Conservation (phyloP, 1,140 invertebrate genomes). For the Drosophila chauvacae region DNA sequence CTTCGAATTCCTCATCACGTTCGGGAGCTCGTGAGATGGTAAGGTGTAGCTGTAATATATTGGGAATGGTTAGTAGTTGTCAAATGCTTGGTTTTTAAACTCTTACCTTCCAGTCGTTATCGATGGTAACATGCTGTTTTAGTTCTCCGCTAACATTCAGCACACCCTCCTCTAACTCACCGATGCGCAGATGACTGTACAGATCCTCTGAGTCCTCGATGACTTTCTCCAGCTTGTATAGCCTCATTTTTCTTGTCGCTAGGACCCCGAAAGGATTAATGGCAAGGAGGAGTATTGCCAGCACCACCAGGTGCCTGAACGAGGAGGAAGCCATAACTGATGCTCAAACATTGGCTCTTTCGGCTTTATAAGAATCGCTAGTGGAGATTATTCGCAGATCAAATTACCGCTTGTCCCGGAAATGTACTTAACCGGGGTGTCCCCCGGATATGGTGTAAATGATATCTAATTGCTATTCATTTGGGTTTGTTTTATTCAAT, state of each 20-base stretch:
- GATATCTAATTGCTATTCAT: constrained; percentile 14
- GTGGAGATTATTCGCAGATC: background rate
- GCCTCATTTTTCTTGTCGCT: constrained; percentile 9
- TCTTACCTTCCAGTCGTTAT: constrained; percentile 69
- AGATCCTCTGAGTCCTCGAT: constrained; percentile 33
- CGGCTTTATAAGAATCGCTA: constrained; percentile 24
- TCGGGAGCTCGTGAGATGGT: constrained; percentile 7
- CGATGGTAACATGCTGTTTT: constrained; percentile 32
- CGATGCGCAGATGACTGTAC: constrained; percentile 30
- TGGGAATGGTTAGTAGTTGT: background rate
- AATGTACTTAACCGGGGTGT: background rate
- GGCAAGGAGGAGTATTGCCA: constrained; percentile 25
- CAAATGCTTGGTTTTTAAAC: too few species aligned
- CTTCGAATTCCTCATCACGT: constrained; percentile 19
- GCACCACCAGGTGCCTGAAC: background rate
- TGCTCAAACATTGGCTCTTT: background rate
- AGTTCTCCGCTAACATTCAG: constrained; percentile 47
- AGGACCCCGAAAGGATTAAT: background rate
- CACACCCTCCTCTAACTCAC: constrained; percentile 34
- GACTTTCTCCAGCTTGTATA: constrained; percentile 51
- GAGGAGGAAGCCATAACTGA: constrained; percentile 34
- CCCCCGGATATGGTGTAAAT: constrained; percentile 11
- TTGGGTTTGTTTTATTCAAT: constrained; percentile 39
- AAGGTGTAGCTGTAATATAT: constrained; percentile 33
- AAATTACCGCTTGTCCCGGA: constrained; percentile 23